Conservation (phyloP, 2,113 vertebrate genomes). For the Neodontobutis hainanensis region DNA sequence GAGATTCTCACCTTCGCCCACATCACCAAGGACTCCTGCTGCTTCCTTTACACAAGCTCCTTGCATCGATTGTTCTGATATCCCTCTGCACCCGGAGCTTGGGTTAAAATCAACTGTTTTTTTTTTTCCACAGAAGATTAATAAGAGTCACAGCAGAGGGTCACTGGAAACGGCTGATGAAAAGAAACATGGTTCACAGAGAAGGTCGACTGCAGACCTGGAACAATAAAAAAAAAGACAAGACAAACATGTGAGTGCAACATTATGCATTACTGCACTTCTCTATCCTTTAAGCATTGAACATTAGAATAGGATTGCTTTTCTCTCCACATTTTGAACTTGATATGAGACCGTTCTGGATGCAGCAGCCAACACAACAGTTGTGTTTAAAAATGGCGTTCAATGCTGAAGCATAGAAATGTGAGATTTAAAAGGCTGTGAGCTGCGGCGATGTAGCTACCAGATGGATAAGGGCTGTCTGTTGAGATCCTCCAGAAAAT, state of each 20-base stretch:
- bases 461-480: conserved; percentile 62
- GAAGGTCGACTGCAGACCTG: conserved; percentile 42
- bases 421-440: conserved; percentile 44
- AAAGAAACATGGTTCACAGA: conserved; percentile 47
- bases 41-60: conserved; percentile 54
- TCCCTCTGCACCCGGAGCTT: conserved; percentile 33
- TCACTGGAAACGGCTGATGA: conserved; percentile 52
- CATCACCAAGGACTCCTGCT: conserved; percentile 33
- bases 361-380: conserved; percentile 14
- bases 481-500: conserved; percentile 60
- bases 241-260: conserved; percentile 25
- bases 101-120: conserved; percentile 12
- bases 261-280: conserved; percentile 8
- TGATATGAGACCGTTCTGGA: conserved; percentile 8
- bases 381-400: conserved; percentile 8
- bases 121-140: conserved; percentile 48
- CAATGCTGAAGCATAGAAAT: conserved; percentile 35
- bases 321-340: too few relatives aligned
- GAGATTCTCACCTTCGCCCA: conserved; percentile 60
- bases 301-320: too few relatives aligned
- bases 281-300: too few relatives aligned
- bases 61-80: conserved; percentile 55
- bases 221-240: conserved; percentile 42
- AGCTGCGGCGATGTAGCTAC: conserved; percentile 31
- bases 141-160: conserved; percentile 53